These are phyloP conservation scores for Caenorhabditis japonica DNA, from an alignment of 2,888 invertebrate genomes.

Conservation along the genomic window DNA sequence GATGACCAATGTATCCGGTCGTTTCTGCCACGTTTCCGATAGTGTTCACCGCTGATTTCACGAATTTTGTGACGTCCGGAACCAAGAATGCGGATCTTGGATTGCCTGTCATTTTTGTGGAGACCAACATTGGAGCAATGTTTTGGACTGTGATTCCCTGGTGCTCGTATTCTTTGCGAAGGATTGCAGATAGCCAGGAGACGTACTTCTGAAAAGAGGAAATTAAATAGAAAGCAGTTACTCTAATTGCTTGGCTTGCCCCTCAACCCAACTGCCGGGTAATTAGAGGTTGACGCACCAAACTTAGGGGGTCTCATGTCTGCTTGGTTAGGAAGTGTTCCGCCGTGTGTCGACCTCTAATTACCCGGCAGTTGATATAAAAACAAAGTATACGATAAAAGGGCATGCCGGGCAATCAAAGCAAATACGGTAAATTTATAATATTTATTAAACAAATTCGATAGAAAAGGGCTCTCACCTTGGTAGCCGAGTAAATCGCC, in stretches of 20 bases:
- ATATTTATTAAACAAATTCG: too few relatives aligned
- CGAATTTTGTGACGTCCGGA: conserved; percentile 61
- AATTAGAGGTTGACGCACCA: too few relatives aligned
- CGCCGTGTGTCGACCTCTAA: too few relatives aligned
- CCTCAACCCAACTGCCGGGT: too few relatives aligned
- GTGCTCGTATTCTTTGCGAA: conserved; percentile 78
- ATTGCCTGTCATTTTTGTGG: conserved; percentile 72
- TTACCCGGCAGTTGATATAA: too few relatives aligned
- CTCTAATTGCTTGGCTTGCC: too few relatives aligned
- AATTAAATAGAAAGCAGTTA: too few relatives aligned
- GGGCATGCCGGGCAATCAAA: too few relatives aligned
- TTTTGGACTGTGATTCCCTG: conserved; percentile 78
- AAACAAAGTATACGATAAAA: too few relatives aligned
- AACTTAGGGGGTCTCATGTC: too few relatives aligned
- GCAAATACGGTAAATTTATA: too few relatives aligned
- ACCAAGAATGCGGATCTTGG: conserved; percentile 65
- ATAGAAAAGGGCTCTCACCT: conserved; percentile 80
- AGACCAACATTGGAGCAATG: conserved; percentile 71
- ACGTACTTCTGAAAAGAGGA: conserved; percentile 76
- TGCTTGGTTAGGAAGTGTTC: too few relatives aligned
- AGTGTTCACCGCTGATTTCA: conserved; percentile 67
- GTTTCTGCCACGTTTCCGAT: conserved; percentile 71
- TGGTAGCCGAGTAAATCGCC: conserved; percentile 88
- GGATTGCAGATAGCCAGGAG: conserved; percentile 72
- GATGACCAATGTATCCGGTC: conserved; percentile 71